Conservation (phyloP, 1,140 invertebrate species). For the Ooceraea biroi region DNA sequence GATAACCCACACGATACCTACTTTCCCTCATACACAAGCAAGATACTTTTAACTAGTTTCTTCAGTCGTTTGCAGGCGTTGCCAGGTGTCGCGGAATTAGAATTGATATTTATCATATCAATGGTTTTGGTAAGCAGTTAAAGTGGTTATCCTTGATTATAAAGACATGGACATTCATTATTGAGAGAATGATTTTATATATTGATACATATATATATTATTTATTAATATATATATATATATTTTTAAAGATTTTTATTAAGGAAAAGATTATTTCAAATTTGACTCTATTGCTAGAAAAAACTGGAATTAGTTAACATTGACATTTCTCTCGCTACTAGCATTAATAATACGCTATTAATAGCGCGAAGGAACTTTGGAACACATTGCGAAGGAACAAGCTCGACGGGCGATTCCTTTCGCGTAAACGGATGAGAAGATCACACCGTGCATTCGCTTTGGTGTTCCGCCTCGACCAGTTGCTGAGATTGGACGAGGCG, state of each 20-base stretch:
- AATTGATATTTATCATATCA: too few relatives aligned
- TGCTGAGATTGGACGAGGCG: conserved; percentile 31
- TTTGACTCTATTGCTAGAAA: too few relatives aligned
- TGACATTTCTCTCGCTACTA: not conserved
- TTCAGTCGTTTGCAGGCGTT: not conserved
- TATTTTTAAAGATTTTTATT: too few relatives aligned
- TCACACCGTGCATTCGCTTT: conserved; percentile 25
- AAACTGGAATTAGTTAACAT: too few relatives aligned
- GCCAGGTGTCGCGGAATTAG: too few relatives aligned
- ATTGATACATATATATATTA: too few relatives aligned
- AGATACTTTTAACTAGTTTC: not conserved
- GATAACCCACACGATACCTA: conserved; percentile 18
- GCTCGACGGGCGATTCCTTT: conserved; percentile 25
- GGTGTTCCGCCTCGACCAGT: conserved; percentile 36
- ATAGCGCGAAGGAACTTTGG: not conserved
- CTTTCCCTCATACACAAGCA: not conserved
- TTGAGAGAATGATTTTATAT: not conserved
- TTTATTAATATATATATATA: too few relatives aligned
- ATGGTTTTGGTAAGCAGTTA: too few relatives aligned
- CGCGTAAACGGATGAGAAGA: conserved; percentile 25
- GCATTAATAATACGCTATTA: too few relatives aligned
- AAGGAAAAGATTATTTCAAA: too few relatives aligned
- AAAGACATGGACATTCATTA: not conserved
- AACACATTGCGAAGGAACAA: conserved; percentile 17
- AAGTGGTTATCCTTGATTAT: too few relatives aligned